Evolutionary conservation across 2,888 invertebrate genomes (phyloP), one percentile per base, ranked within the genome.

Genomic region (Harpagoxenus sublaevis): DNA sequence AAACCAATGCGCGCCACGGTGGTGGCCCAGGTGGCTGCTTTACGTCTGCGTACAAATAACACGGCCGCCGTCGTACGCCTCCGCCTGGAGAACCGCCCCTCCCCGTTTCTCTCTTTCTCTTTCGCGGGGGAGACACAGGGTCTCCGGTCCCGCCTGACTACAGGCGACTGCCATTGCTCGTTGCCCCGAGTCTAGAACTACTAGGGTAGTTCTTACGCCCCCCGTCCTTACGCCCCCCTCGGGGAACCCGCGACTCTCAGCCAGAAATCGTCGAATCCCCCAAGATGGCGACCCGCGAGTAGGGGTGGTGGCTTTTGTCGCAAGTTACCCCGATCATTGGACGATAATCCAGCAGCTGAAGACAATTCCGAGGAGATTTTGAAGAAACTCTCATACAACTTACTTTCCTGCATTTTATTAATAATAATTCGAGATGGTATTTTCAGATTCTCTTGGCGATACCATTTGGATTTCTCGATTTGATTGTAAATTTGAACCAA

Each of bases 21-120:
- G 68, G 78, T 62, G 73, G 84, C 84, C 81, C 89, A 88, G 65
- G 86, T 89, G 91, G 91, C 89, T 92, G 90, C 91, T 85, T 89
- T 90, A 93, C 93, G 93, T 90, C 93, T 93, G 94, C 93, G 94
- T 93, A 94, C 92, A 92, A 91, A 92, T 92, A 91, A 89, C 89
- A 79, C 88, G 45, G 63, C 79, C 62, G 84, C 86, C 84, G 85
- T 77, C 84, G 71, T 39, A 86, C 88, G 85, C 89, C 87, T 81
- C 84, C 75, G 81, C 75, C 60, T 79, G 87, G 84, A 82, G 75
- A 86, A 85, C 87, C 89, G 82, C 87, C 88, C 88, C 86, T 86
- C 85, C 84, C 86, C 90, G 91, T 89, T 90, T 87, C 87, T 85
- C 83, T 77, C 28, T 55, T 55, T 71, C 81, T 85, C 85, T 78